Conservation (phyloP, 2,888 invertebrate genomes). For the Adela reaumurella region DNA sequence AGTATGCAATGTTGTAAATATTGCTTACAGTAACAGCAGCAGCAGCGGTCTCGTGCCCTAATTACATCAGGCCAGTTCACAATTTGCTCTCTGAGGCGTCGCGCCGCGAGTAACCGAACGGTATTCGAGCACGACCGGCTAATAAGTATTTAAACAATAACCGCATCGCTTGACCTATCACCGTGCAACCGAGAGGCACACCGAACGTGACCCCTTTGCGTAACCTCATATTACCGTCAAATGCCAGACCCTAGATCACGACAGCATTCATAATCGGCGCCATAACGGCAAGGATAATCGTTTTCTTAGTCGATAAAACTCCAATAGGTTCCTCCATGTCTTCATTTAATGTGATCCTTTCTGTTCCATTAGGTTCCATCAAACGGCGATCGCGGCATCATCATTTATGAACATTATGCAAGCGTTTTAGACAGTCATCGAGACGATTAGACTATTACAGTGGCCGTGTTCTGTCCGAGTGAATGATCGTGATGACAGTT, state of each 20-base stretch:
- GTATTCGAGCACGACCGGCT: background rate
- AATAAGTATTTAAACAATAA: background rate
- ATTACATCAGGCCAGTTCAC: background rate
- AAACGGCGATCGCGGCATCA: too few species aligned
- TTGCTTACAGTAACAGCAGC: too few species aligned
- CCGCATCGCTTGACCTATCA: background rate
- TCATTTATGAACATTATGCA: too few species aligned
- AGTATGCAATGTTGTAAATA: too few species aligned
- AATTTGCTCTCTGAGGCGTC: too few species aligned
- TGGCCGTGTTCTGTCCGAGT: too few species aligned
- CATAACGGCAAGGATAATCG: background rate
- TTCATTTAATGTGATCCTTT: background rate
- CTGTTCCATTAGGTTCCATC: background rate
- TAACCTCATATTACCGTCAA: background rate
- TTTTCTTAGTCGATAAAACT: background rate
- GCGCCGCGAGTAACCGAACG: too few species aligned
- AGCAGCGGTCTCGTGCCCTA: too few species aligned
- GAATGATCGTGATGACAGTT: too few species aligned
- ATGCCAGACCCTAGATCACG: background rate
- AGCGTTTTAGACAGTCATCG: too few species aligned
- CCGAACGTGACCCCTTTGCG: background rate
- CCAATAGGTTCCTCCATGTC: background rate
- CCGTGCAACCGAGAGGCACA: background rate
- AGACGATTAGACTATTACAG: too few species aligned
- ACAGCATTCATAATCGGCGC: background rate